Percentiles rank a stretch among this genome's conserved stretches.
Conservation (phyloP, 1,140 invertebrate species). For the Luehdorfia chinensis region DNA sequence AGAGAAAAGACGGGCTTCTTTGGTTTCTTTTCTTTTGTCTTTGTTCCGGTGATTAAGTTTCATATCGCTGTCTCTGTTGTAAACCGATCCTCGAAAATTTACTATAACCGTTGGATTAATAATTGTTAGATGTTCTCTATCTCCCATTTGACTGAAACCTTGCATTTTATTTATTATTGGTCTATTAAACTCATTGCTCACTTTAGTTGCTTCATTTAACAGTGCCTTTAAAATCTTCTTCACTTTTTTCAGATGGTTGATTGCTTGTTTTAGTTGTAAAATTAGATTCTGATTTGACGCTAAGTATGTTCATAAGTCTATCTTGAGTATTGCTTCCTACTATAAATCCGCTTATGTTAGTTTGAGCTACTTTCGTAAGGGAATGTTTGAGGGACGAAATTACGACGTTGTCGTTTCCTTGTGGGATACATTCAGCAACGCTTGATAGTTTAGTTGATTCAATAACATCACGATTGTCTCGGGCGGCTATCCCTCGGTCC, state of each 20-base stretch:
- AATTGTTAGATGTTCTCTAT: conserved; percentile 68
- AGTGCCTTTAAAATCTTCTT: too few species aligned
- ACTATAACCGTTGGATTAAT: conserved; percentile 73
- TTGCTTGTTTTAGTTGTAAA: too few species aligned
- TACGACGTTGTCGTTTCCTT: conserved; percentile 61
- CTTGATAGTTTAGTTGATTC: conserved; percentile 42
- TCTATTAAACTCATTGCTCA: conserved; percentile 18
- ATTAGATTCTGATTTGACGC: too few species aligned
- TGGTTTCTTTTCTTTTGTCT: conserved; percentile 27
- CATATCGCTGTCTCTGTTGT: conserved; percentile 58
- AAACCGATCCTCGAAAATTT: conserved; percentile 63
- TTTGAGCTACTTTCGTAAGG: conserved; percentile 45
- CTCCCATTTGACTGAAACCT: conserved; percentile 68
- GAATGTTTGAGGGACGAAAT: conserved; percentile 54
- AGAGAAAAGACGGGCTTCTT: too few species aligned
- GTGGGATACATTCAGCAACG: conserved; percentile 44
- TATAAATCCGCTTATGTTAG: too few species aligned
- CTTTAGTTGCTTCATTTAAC: too few species aligned
- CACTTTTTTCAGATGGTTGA: too few species aligned
- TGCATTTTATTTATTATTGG: conserved; percentile 53
- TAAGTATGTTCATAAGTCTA: too few species aligned
- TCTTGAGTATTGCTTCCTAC: too few species aligned
- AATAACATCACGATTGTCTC: conserved; percentile 41
- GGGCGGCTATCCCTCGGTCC: conserved; percentile 33
- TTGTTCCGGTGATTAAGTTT: conserved; percentile 44